phyloP scores from a whole-genome alignment of 2,797 vertebrate genomes.

The Alouatta caraya region DNA sequence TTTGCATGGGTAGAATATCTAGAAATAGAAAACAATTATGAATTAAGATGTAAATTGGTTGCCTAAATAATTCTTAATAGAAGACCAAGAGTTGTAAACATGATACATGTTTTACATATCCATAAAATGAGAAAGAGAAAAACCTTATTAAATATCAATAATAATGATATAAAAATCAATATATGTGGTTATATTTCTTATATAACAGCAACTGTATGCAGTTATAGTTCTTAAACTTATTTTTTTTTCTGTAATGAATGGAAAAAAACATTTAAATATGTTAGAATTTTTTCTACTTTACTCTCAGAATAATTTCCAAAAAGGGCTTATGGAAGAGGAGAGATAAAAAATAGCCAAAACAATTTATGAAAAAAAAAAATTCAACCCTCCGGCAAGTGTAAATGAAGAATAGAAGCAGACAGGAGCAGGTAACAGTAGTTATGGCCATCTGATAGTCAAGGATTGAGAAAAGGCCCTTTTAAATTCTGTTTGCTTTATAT shows the following conservation, averaged over 20 bases:
- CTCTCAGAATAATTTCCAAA: background rate
- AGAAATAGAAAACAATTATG: conserved; percentile 1
- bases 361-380: background rate
- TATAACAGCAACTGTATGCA: background rate
- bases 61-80: background rate
- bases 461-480: background rate
- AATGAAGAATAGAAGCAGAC: background rate
- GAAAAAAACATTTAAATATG: background rate
- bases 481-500: background rate
- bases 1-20: background rate
- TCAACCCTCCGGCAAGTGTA: background rate
- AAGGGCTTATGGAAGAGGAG: background rate
- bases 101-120: background rate
- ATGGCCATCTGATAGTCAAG: background rate
- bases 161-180: background rate
- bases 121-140: background rate
- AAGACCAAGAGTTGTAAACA: background rate
- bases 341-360: background rate
- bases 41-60: background rate
- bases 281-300: background rate
- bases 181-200: background rate
- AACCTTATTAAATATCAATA: background rate
- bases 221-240: conserved; percentile 1
- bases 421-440: background rate
- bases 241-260: background rate